Evolutionary conservation across 2,113 vertebrate species (phyloP), one percentile per base, ranked within the genome.

Genomic region (Candoia aspera): DNA sequence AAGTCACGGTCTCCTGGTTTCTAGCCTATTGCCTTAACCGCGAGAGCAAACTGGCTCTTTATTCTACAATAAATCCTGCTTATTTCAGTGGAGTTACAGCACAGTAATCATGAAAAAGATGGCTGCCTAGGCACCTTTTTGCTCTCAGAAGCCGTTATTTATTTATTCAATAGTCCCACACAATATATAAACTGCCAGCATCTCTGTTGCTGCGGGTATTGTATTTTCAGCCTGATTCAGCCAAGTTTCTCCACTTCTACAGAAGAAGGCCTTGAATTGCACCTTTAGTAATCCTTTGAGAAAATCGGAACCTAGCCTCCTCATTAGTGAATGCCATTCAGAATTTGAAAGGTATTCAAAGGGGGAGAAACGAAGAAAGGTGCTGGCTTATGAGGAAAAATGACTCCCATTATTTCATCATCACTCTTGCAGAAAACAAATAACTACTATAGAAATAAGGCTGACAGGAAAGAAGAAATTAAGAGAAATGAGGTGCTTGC

Each of bases 401-500:
- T 79, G 64, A 92, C 64, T 92, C 86, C 37, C 9, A 17, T 49
- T 57, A 11, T 92, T 92, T 79, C 26, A 59, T 57, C 37, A 59
- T 55, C 37, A 12, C 64, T 46, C 26, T 15, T 58, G 84, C 54
- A 57, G 90, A 57, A 92, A 79, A 49, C 55, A 60, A 83, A 83
- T 91, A 73, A 21, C 91, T 57, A 13, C 55, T 92, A 46, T 5
- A 88, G 64, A 83, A 92, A 88, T 59, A 17, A 24, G 55, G 23
- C 26, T 60, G 64, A 59, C 23, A 55, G 87, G 54, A 79, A 59
- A 3, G 13, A 49, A 59, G 55, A 73, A 92, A 92, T 83, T 59
- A 88, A 92, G 64, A 91, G 85, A 64, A 91, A 91, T 91, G 90
- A 87, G 84, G 60, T 86, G 59, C 10, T 49, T 64, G 49, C 60